These are phyloP conservation scores for Delphinus delphis DNA, from an alignment of 2,113 vertebrate genomes.

Conservation along the genomic window DNA sequence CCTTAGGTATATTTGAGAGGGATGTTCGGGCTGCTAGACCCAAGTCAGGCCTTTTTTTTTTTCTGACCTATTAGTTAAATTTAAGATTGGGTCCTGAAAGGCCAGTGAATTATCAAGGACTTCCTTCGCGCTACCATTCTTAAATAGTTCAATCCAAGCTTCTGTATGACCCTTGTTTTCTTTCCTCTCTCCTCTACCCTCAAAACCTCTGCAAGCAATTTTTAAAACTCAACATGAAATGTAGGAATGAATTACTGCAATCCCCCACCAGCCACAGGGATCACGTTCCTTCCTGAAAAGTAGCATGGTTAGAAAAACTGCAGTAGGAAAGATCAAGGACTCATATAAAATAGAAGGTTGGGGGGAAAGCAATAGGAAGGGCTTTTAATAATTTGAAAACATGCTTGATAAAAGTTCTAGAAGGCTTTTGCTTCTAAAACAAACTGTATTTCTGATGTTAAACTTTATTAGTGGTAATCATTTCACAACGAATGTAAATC, in stretches of 20 bases:
- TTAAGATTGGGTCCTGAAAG: not conserved
- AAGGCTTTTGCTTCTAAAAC: slow-evolving; percentile 20
- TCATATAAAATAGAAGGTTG: not conserved
- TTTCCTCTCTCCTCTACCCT: not conserved
- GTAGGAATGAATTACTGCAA: slow-evolving; percentile 48
- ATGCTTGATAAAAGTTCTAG: not conserved
- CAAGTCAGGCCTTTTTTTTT: not conserved
- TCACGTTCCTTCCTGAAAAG: slow-evolving; percentile 24
- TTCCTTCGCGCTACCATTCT: not conserved
- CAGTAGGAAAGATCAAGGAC: slow-evolving; percentile 24
- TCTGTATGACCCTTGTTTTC: slow-evolving; percentile 26
- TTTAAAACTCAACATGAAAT: slow-evolving; percentile 52
- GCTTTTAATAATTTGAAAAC: slow-evolving; percentile 8
- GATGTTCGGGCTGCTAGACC: not conserved
- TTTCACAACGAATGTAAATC: not conserved
- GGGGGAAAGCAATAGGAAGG: not conserved
- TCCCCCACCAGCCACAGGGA: slow-evolving; percentile 11
- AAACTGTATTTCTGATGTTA: not conserved
- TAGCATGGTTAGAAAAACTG: not conserved
- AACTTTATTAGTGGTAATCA: not conserved
- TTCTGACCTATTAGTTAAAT: not conserved
- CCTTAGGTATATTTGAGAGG: not conserved
- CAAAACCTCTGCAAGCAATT: slow-evolving; percentile 52
- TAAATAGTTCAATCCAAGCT: not conserved
- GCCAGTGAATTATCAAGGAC: not conserved